Evolutionary conservation across 1,140 invertebrate species (phyloP), one percentile per base, ranked within the genome.

Genomic region (Drosophila baimaii): DNA sequence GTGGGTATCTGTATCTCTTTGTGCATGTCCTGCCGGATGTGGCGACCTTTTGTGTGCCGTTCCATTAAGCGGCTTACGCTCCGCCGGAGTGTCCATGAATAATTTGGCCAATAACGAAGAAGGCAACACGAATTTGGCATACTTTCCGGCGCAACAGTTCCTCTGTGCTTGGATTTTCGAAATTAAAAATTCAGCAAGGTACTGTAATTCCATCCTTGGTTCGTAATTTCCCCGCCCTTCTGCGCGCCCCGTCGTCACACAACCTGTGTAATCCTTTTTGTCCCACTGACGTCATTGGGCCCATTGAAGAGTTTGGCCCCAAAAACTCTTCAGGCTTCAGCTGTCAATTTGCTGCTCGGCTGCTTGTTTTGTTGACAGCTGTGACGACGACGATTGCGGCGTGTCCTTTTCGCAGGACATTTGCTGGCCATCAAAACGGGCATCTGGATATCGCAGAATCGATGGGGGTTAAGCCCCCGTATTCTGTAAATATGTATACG

Each of bases 61-160:
- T 70, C 84, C 84, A 89, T 89, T 89, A 89, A 76, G 85, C 58
- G 66, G 84, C 80, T 84, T 90, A 89, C 68, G 63, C 58, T 74
- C 49, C 46, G n/a, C 19, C 37, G 81, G 81, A 77, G 49, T 73
- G 68, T 69, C 68, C 83, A 80, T 88, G 83, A 88, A 88, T 88
- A 79, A 86, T 86, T 86, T 80, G 58, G 68, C 59, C 41, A 74
- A 76, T 83, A 72, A 79, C n/a, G 19, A 69, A 10, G 17, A 37
- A 61, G 35, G 29, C 54, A 49, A 10, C 27, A 15, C 13, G 27
- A 55, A 46, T 51, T 27, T 31, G 9, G 33, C 52, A 58, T 15
- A 58, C 56, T 47, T 27, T 76, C 59, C 69, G 52, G 79, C 61
- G 74, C 79, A 86, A 84, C 81, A 84, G 81, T 79, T 84, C 10